Conservation (phyloP, 2,797 vertebrate genomes). For the Gobionotothen gibberifrons region DNA sequence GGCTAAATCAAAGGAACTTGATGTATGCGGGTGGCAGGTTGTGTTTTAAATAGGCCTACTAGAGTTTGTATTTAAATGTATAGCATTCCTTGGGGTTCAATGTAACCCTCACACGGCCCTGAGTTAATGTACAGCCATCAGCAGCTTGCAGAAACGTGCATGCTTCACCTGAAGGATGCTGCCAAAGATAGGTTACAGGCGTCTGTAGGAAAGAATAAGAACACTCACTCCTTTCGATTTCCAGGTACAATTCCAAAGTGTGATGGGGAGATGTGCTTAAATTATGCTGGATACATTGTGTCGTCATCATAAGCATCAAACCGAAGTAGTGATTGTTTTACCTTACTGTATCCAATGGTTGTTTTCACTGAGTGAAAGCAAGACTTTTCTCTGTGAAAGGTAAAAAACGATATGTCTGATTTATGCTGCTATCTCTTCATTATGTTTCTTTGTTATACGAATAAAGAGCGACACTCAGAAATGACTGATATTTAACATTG, state of each 20-base stretch:
- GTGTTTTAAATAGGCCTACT: too few species aligned
- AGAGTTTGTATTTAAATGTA: background rate
- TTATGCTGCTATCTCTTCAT: too few species aligned
- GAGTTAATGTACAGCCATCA: background rate
- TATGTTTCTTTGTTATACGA: too few species aligned
- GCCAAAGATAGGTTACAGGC: conserved; percentile 17
- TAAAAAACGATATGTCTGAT: too few species aligned
- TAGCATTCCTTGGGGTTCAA: background rate
- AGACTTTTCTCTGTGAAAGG: too few species aligned
- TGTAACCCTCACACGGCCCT: background rate
- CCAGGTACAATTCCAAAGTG: background rate
- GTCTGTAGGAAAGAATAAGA: background rate
- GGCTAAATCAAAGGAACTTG: background rate
- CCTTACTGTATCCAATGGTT: too few species aligned
- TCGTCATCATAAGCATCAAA: background rate
- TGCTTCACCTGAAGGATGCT: conserved; percentile 21
- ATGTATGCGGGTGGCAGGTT: conserved; percentile 5
- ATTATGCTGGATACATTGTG: too few species aligned
- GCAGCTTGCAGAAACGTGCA: background rate
- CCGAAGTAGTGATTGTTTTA: background rate
- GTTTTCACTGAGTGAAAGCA: too few species aligned
- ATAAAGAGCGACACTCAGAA: too few species aligned
- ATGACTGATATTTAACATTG: too few species aligned
- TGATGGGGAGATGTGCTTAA: background rate
- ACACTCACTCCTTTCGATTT: conserved; percentile 23